phyloP scores from a whole-genome alignment of 2,888 invertebrate genomes.

The Uloborus plumipes region DNA sequence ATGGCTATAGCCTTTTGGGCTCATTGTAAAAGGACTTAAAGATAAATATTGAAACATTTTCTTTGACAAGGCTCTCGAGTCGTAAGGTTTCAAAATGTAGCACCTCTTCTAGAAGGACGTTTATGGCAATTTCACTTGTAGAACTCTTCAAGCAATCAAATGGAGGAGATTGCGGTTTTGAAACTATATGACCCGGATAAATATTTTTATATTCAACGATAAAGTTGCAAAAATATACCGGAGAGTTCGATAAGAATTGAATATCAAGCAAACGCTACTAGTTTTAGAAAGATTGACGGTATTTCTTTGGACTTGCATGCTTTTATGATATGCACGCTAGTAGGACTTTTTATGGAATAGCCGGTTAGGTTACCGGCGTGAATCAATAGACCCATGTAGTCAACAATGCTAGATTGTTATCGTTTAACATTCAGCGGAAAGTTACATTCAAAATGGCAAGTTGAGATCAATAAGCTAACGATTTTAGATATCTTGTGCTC shows the following conservation, averaged over 20 bases:
- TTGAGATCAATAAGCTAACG: no score
- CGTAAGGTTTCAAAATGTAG: conserved; percentile 17
- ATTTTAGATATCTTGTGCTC: no score
- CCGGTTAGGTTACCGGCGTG: not conserved
- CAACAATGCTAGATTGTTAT: no score
- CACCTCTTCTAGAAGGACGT: conserved; percentile 43
- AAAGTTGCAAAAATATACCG: conserved; percentile 48
- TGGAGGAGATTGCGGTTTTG: conserved; percentile 19
- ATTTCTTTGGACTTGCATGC: conserved; percentile 55
- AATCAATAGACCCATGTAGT: no score
- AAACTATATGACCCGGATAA: conserved; percentile 29
- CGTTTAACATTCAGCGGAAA: no score
- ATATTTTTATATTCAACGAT: conserved; percentile 25
- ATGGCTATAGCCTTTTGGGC: conserved; percentile 56
- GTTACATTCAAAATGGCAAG: no score
- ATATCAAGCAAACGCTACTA: conserved; percentile 10
- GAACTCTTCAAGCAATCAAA: conserved; percentile 1
- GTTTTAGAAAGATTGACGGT: conserved; percentile 48
- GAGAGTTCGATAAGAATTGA: conserved; percentile 17
- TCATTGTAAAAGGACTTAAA: conserved; percentile 50
- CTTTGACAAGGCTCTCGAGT: conserved; percentile 21
- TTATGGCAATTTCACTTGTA: not conserved
- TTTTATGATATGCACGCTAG: conserved; percentile 43
- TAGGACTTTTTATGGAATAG: conserved; percentile 23
- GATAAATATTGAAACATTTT: conserved; percentile 12